Percentiles rank a stretch among this genome's conserved stretches.
These are phyloP conservation scores for Sclerodermus sp. DNA, from an alignment of 2,888 invertebrate genomes.

Conservation along the genomic window DNA sequence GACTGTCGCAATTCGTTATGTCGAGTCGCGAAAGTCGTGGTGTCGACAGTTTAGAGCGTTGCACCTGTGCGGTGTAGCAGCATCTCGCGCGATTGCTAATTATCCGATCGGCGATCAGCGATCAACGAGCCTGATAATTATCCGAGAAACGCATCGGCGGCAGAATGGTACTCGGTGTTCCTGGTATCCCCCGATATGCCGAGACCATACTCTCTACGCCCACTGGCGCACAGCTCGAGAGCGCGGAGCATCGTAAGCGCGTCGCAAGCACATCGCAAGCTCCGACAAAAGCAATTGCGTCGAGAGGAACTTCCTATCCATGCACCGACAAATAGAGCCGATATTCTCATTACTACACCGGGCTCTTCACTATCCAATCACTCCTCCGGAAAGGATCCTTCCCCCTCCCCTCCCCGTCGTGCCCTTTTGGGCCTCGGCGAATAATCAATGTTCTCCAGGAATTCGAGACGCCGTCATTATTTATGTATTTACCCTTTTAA, in stretches of 20 bases:
- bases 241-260: slow-evolving; percentile 1
- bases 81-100: slow-evolving; percentile 39
- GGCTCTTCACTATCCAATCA: too few species aligned
- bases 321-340: slow-evolving; percentile 32
- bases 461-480: too few species aligned
- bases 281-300: slow-evolving; percentile 15
- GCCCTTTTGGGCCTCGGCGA: too few species aligned
- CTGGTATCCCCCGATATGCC: too few species aligned
- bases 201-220: too few species aligned
- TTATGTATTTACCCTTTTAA: too few species aligned
- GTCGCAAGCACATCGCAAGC: slow-evolving; percentile 1
- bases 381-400: too few species aligned
- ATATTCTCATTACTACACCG: too few species aligned
- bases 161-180: too few species aligned
- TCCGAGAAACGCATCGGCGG: slow-evolving; percentile 18
- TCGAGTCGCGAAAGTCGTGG: not conserved
- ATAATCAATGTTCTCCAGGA: too few species aligned
- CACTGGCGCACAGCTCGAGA: slow-evolving; percentile 13
- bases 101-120: slow-evolving; percentile 38
- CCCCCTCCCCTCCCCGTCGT: too few species aligned
- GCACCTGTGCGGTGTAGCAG: slow-evolving; percentile 9
- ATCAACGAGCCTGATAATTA: slow-evolving; percentile 23
- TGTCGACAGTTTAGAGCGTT: slow-evolving; percentile 4
- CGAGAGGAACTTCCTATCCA: slow-evolving; percentile 27
- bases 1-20: too few species aligned